Evolutionary conservation across 2,113 vertebrate genomes (phyloP).

Genomic region (Rhea americana): DNA sequence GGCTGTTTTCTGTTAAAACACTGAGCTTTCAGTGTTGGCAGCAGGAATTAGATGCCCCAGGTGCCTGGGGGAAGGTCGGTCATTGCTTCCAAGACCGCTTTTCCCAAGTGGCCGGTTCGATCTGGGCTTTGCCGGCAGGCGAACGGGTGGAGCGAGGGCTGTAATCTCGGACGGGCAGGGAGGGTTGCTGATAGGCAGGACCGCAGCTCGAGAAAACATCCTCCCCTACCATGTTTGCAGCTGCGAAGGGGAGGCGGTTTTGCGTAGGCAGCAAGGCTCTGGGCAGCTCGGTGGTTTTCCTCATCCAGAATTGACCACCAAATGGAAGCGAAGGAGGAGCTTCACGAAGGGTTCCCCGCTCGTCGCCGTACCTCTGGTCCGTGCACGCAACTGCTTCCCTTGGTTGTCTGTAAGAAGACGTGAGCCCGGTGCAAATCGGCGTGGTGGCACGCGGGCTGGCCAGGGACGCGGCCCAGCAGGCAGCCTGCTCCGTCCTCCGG

Average conservation of each 20-base stretch:
- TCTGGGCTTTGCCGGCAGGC: neutral
- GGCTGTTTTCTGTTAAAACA: neutral
- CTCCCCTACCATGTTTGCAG: neutral
- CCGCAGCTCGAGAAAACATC: neutral
- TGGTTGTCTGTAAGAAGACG: neutral
- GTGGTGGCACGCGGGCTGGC: neutral
- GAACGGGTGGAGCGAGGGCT: neutral
- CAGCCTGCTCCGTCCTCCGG: neutral
- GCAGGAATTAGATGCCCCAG: neutral
- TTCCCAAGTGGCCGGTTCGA: neutral
- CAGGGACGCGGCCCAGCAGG: neutral
- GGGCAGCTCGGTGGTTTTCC: neutral
- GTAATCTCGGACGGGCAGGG: neutral
- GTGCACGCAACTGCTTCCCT: rapidly evolving
- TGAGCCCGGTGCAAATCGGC: rapidly evolving
- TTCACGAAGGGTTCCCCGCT: neutral
- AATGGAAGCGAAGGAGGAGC: neutral
- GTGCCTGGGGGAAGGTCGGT: neutral
- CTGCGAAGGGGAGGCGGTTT: neutral
- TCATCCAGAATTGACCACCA: neutral
- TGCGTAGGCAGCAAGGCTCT: neutral
- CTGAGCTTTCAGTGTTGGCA: neutral
- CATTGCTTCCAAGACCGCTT: neutral
- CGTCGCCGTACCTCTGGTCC: neutral
- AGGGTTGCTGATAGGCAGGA: neutral